phyloP scores from a whole-genome alignment of 2,797 vertebrate species.

The Scarus forsteni region DNA sequence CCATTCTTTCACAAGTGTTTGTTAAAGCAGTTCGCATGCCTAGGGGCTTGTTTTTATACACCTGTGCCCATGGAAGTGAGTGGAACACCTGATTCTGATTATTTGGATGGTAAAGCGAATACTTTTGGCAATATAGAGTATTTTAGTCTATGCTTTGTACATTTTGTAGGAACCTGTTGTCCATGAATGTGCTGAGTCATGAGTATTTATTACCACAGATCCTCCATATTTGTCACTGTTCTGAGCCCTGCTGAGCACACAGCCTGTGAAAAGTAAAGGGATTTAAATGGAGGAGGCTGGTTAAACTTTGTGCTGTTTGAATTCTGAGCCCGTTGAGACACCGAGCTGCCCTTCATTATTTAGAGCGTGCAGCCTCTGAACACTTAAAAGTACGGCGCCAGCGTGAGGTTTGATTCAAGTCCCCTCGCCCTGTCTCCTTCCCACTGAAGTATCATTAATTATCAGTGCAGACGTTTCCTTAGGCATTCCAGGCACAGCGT shows the following conservation, averaged over 20 bases:
- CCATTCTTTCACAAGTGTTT: no score
- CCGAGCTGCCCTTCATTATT: constrained; percentile 34
- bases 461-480: constrained; percentile 41
- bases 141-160: no score
- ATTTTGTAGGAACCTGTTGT: no score
- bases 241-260: background rate
- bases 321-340: constrained; percentile 23
- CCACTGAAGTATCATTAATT: constrained; percentile 58
- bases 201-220: background rate
- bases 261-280: constrained; percentile 2
- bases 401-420: constrained; percentile 47
- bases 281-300: background rate
- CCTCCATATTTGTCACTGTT: background rate
- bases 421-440: constrained; percentile 26
- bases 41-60: no score
- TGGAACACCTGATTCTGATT: no score
- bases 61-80: no score
- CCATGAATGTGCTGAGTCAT: background rate
- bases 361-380: constrained; percentile 22
- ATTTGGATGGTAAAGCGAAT: no score
- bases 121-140: no score
- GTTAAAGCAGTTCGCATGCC: no score
- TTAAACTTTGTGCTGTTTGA: constrained; percentile 10
- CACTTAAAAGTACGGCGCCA: constrained; percentile 26
- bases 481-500: constrained; percentile 50